These are phyloP conservation scores for Athalia circularis DNA, from an alignment of 2,888 invertebrate genomes.

Conservation along the genomic window DNA sequence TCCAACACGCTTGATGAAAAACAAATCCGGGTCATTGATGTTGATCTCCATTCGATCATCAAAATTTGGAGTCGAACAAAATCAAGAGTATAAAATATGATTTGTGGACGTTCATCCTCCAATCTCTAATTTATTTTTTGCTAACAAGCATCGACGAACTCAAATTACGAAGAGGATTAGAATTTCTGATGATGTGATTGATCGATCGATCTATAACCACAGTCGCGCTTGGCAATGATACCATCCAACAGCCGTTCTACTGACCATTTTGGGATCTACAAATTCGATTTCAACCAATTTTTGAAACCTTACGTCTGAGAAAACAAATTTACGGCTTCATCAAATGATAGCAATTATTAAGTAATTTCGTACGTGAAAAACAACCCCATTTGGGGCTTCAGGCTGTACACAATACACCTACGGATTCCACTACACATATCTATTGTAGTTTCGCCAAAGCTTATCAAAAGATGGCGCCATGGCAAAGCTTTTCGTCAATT, in stretches of 20 bases:
- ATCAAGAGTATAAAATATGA: too few species aligned
- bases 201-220: background rate
- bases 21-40: too few species aligned
- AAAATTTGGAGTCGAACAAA: too few species aligned
- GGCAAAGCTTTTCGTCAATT: background rate
- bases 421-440: too few species aligned
- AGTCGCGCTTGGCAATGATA: background rate
- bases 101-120: too few species aligned
- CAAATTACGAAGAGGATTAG: background rate
- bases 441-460: background rate
- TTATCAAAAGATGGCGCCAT: background rate
- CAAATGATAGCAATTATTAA: background rate
- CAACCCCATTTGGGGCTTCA: background rate
- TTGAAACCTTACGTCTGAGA: background rate
- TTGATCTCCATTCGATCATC: too few species aligned
- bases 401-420: too few species aligned
- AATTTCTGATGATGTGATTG: background rate
- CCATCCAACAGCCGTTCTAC: background rate
- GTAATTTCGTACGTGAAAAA: background rate
- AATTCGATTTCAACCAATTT: slow-evolving; percentile 3
- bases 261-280: background rate
- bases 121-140: too few species aligned
- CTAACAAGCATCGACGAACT: background rate
- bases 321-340: background rate
- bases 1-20: too few species aligned